These are phyloP conservation scores for Leptinotarsa tumamoca DNA, from an alignment of 2,888 invertebrate species.

Conservation along the genomic window DNA sequence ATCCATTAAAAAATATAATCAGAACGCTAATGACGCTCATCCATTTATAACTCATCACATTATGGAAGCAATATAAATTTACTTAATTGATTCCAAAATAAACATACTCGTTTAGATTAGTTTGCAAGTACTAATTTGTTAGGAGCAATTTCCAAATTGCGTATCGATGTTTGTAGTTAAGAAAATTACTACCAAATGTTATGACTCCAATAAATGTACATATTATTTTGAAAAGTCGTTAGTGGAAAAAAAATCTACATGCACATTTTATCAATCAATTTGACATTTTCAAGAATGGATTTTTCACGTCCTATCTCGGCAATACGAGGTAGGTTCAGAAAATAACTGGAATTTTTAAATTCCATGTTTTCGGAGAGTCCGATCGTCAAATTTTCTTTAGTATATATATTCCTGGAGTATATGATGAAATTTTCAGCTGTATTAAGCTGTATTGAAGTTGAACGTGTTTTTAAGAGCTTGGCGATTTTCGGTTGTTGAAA, in stretches of 20 bases:
- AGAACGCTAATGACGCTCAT: slow-evolving; percentile 19
- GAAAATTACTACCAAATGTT: background rate
- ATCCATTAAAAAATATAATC: slow-evolving; percentile 15
- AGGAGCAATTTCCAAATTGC: slow-evolving; percentile 6
- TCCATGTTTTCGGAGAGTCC: no score
- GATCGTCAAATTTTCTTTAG: no score
- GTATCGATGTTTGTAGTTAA: slow-evolving; percentile 2
- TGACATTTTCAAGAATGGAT: no score
- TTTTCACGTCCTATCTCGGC: no score
- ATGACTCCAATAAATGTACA: background rate
- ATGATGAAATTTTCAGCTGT: no score
- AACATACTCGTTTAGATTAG: slow-evolving; percentile 17
- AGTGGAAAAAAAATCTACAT: background rate
- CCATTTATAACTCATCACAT: slow-evolving; percentile 20
- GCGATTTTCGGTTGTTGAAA: no score
- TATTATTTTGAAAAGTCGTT: background rate
- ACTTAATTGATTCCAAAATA: slow-evolving; percentile 18
- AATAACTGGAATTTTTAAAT: no score
- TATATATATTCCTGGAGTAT: no score
- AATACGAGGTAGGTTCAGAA: no score
- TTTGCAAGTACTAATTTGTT: slow-evolving; percentile 16
- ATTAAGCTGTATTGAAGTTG: no score
- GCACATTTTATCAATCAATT: background rate
- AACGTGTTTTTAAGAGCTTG: no score
- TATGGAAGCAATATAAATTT: slow-evolving; percentile 20